These are phyloP conservation scores for Turritopsis rubra DNA, from an alignment of 30 jellyfish, hydroid and myxozoan species.

Conservation along the genomic window DNA sequence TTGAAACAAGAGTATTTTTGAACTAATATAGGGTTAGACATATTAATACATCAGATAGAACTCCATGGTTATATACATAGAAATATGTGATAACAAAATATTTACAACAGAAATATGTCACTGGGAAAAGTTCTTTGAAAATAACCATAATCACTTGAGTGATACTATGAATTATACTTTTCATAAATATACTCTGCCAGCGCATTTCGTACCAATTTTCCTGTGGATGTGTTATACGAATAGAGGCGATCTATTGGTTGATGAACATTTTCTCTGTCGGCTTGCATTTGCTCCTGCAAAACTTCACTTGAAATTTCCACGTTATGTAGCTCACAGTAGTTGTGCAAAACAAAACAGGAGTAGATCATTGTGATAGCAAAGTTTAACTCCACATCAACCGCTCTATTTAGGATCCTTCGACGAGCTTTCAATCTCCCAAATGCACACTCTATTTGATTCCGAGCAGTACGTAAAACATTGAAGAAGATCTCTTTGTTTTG, in stretches of 20 bases:
- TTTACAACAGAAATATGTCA: too few species aligned
- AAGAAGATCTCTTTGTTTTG: neutral
- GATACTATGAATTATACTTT: neutral
- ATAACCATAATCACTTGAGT: too few species aligned
- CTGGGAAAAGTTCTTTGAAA: too few species aligned
- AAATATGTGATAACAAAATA: too few species aligned
- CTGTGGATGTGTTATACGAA: too few species aligned
- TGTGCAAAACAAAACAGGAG: constrained; percentile 31
- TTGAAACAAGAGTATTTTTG: too few species aligned
- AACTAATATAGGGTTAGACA: too few species aligned
- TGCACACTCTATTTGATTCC: constrained; percentile 43
- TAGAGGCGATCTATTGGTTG: neutral
- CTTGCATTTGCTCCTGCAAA: neutral
- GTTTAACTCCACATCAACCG: constrained; percentile 27
- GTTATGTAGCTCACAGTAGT: neutral
- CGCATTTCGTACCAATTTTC: neutral
- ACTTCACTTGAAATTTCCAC: neutral
- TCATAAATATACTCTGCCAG: constrained; percentile 1
- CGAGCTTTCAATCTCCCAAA: constrained; percentile 29
- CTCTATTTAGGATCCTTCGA: constrained; percentile 16
- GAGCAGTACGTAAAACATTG: neutral
- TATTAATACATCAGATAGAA: too few species aligned
- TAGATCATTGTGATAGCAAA: constrained; percentile 15
- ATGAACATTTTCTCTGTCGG: neutral
- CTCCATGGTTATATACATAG: too few species aligned